Conservation (phyloP, 2,888 invertebrate species). For the Aelia acuminata region DNA sequence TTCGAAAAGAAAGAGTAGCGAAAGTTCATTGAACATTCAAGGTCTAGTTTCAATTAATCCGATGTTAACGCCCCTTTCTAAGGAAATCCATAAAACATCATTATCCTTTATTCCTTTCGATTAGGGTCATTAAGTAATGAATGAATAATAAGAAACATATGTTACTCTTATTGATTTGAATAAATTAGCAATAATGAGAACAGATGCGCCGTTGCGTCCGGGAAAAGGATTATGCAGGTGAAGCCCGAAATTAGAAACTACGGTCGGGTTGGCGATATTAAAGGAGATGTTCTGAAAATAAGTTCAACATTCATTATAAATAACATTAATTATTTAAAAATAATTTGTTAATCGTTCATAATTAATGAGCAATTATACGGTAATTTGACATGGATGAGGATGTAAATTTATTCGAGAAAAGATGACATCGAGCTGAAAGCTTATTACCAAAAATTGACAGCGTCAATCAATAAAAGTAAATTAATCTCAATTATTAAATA, state of each 20-base stretch:
- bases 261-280: too few relatives aligned
- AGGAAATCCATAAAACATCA: background rate
- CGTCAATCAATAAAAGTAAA: background rate
- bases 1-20: background rate
- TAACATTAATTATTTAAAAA: too few relatives aligned
- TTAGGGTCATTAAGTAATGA: background rate
- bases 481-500: too few relatives aligned
- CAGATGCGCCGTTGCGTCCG: background rate
- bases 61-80: background rate
- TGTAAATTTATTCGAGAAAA: background rate
- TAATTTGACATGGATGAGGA: background rate
- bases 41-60: background rate
- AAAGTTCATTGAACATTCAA: background rate
- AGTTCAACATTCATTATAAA: too few relatives aligned
- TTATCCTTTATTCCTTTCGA: background rate
- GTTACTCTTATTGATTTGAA: conserved; percentile 1
- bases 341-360: background rate
- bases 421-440: background rate
- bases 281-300: too few relatives aligned
- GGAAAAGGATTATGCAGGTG: conserved; percentile 8
- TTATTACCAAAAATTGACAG: background rate
- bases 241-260: background rate
- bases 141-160: background rate
- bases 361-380: background rate
- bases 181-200: background rate